Conservation (phyloP, 2,113 vertebrate species). For the Eupsittula cactorum region DNA sequence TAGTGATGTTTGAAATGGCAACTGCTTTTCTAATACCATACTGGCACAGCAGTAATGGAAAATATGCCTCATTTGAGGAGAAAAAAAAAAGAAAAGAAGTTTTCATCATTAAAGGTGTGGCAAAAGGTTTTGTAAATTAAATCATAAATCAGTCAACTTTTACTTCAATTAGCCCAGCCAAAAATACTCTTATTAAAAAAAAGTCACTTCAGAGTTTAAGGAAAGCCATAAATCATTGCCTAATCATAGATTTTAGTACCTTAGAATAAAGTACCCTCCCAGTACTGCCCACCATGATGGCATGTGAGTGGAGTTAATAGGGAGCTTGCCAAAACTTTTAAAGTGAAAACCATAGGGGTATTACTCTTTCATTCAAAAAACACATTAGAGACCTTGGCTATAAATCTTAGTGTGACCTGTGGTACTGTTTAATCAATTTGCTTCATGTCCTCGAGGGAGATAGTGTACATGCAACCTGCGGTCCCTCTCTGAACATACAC, state of each 20-base stretch:
- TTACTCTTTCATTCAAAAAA: constrained; percentile 53
- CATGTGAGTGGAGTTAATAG: background rate
- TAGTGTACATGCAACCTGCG: background rate
- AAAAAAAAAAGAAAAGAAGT: background rate
- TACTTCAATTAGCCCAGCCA: constrained; percentile 70
- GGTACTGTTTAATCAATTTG: constrained; percentile 30
- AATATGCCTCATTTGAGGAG: constrained; percentile 46
- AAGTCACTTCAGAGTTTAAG: constrained; percentile 38
- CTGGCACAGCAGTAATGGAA: constrained; percentile 63
- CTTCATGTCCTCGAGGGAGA: background rate
- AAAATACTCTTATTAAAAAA: constrained; percentile 53
- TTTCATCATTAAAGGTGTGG: constrained; percentile 66
- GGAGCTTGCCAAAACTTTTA: constrained; percentile 22
- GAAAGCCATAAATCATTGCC: constrained; percentile 61
- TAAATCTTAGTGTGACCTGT: constrained; percentile 25
- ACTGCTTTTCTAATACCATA: constrained; percentile 31
- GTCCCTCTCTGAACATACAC: background rate
- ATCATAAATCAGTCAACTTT: constrained; percentile 71
- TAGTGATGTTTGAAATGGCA: constrained; percentile 64
- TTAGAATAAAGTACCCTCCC: constrained; percentile 7
- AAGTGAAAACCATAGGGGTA: constrained; percentile 8
- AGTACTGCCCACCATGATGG: constrained; percentile 8
- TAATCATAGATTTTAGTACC: constrained; percentile 57
- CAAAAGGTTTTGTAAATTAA: constrained; percentile 72
- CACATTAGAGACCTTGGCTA: constrained; percentile 22